These are phyloP conservation scores for Etheostoma spectabile DNA, from an alignment of 2,113 vertebrate species.

Conservation along the genomic window DNA sequence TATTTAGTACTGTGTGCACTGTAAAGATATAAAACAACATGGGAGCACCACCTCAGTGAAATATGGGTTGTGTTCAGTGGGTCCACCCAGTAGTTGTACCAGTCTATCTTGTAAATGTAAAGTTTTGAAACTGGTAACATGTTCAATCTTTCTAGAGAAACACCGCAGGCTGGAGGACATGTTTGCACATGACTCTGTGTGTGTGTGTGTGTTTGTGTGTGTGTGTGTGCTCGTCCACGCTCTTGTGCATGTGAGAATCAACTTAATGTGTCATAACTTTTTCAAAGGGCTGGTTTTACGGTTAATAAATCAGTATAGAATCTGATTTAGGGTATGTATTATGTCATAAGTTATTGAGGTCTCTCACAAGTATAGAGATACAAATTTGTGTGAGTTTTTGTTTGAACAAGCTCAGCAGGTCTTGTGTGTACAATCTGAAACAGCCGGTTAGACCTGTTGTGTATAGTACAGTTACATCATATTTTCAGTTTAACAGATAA, in stretches of 20 bases:
- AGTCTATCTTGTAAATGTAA: background rate
- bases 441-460: constrained; percentile 36
- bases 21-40: no score
- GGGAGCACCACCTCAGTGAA: background rate
- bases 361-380: no score
- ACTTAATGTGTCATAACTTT: no score
- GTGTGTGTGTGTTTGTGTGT: background rate
- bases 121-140: background rate
- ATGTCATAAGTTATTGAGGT: no score
- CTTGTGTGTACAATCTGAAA: background rate
- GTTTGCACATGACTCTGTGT: background rate
- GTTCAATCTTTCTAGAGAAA: background rate
- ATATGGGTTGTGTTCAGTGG: background rate
- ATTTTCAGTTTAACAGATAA: no score
- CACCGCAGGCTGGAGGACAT: constrained; percentile 10
- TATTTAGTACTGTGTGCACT: no score
- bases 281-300: no score
- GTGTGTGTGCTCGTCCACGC: background rate
- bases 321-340: no score
- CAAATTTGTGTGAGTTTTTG: background rate
- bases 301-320: no score
- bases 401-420: background rate
- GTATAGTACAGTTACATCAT: background rate
- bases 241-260: no score
- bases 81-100: background rate